These are phyloP conservation scores for Muraenolepis orangiensis DNA, from an alignment of 2,797 vertebrate species.

Conservation along the genomic window DNA sequence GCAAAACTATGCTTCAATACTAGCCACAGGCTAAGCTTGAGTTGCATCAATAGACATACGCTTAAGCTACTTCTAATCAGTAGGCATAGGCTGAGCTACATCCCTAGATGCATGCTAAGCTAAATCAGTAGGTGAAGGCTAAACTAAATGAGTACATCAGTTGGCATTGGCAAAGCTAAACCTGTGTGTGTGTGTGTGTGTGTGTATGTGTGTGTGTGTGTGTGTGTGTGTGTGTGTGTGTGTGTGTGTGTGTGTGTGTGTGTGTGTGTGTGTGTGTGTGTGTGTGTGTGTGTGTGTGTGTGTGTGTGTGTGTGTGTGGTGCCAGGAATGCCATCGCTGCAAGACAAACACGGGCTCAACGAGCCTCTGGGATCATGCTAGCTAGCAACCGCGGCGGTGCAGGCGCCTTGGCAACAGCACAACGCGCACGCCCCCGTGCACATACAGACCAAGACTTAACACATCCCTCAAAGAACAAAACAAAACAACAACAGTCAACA, in stretches of 20 bases:
- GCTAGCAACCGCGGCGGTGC: slow-evolving; percentile 50
- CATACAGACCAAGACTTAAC: slow-evolving; percentile 29
- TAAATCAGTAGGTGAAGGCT: neutral
- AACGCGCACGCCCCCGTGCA: slow-evolving; percentile 26
- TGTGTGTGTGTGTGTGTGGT: slow-evolving; percentile 66
- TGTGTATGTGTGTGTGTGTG: no score
- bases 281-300: slow-evolving; percentile 38
- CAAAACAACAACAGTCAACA: slow-evolving; percentile 1
- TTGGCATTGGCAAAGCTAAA: slow-evolving; percentile 11
- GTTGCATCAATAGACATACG: neutral
- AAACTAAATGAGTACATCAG: slow-evolving; percentile 18
- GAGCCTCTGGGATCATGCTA: slow-evolving; percentile 57
- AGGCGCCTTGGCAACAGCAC: slow-evolving; percentile 36
- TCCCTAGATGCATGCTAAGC: slow-evolving; percentile 11
- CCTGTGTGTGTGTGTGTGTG: neutral
- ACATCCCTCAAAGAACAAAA: slow-evolving; percentile 8
- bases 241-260: no score
- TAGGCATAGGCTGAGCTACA: slow-evolving; percentile 8
- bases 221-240: no score
- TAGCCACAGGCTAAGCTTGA: neutral
- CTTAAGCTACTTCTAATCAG: neutral
- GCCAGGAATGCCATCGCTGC: slow-evolving; percentile 76
- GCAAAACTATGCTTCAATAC: neutral
- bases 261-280: slow-evolving; percentile 17
- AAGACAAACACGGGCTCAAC: slow-evolving; percentile 69